Conservation (phyloP, 35 echinoderm and acorn worm species). For the Strongylocentrotus purpuratus region DNA sequence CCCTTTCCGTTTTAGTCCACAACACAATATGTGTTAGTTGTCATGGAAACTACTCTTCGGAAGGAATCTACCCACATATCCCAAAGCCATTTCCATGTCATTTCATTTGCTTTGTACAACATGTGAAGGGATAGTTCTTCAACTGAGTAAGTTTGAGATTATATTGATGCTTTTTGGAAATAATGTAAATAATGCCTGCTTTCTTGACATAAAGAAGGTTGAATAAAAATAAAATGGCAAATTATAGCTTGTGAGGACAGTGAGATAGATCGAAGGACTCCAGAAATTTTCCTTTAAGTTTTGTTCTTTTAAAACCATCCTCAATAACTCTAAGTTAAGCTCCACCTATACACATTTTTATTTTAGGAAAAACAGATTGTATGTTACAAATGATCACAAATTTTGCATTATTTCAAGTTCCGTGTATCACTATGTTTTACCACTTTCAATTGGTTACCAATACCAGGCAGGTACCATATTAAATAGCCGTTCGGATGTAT, state of each 20-base stretch:
- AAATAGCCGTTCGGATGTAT: background rate
- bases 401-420: background rate
- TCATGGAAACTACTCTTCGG: background rate
- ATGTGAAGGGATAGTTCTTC: background rate
- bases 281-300: no score
- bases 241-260: no score
- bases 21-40: background rate
- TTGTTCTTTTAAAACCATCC: no score
- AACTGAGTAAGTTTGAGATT: background rate
- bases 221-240: no score
- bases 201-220: no score
- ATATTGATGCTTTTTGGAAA: no score
- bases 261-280: no score
- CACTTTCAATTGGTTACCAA: background rate
- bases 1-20: background rate
- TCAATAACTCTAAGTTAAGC: no score
- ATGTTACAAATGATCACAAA: background rate
- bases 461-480: background rate
- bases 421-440: background rate
- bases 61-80: background rate
- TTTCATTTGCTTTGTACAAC: background rate
- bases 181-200: no score
- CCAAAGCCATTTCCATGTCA: background rate
- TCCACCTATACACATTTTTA: no score
- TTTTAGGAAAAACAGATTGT: no score